Evolutionary conservation across 2,797 vertebrate genomes (phyloP).

Genomic region (Sebastes wilsoni): DNA sequence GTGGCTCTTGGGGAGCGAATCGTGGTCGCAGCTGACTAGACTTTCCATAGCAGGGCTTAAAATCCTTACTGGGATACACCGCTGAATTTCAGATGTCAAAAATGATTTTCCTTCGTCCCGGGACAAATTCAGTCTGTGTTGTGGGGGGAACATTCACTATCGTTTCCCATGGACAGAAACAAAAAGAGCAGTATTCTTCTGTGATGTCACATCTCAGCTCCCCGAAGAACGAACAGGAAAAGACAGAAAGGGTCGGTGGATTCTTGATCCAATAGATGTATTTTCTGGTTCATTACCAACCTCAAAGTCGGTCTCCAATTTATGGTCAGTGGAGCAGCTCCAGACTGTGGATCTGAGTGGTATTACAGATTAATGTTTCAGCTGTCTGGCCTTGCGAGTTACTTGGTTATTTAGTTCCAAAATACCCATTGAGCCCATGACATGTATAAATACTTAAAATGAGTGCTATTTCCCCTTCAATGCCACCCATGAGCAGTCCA

Average conservation of each 20-base stretch:
- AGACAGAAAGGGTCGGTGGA: background rate
- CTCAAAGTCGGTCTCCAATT: conserved; percentile 41
- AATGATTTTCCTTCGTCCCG: conserved; percentile 33
- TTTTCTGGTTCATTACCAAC: conserved; percentile 32
- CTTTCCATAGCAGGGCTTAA: conserved; percentile 50
- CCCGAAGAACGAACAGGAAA: conserved; percentile 16
- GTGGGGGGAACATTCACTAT: background rate
- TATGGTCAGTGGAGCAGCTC: conserved; percentile 25
- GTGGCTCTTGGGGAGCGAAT: conserved; percentile 27
- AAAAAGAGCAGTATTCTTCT: conserved; percentile 7
- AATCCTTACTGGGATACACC: conserved; percentile 34
- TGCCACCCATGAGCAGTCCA: conserved; percentile 8
- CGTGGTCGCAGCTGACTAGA: conserved; percentile 48
- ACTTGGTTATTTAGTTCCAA: conserved; percentile 33
- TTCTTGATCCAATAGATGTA: conserved; percentile 8
- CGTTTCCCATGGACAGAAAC: conserved; percentile 12
- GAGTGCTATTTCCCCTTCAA: conserved; percentile 24
- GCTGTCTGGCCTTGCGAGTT: conserved; percentile 26
- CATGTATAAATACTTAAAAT: conserved; percentile 26
- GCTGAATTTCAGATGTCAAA: conserved; percentile 51
- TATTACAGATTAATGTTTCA: conserved; percentile 35
- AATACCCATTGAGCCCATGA: conserved; percentile 16
- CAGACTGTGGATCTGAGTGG: conserved; percentile 32
- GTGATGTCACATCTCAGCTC: conserved; percentile 20
- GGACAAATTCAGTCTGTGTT: conserved; percentile 1